Base-by-base conservation (phyloP, 2,113 vertebrate species). In the Periophthalmus modestus region DNA sequence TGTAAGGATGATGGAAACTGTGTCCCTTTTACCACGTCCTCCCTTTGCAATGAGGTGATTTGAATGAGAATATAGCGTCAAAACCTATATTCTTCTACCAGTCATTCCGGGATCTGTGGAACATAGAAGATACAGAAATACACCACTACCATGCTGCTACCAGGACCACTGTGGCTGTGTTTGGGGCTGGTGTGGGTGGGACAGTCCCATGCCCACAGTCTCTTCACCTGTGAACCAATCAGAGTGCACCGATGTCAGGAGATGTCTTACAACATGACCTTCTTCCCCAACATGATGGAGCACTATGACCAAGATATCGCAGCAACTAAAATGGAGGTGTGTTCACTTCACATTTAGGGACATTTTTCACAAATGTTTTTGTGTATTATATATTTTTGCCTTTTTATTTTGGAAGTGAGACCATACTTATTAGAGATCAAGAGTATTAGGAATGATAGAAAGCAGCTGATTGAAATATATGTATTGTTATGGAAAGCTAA, bases 201-300 rank as follows among this genome's bases (percentile, higher is more conserved):
- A 73, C 23, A 91, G 57, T 83, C 92, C 66, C 34, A 7, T 13
- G 91, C 94, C 55, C 97, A 99, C 92, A 98, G 96, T 66, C 84
- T 93, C 19, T 99, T 99, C 87, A 98, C 96, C 0, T 99, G 98
- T 72, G 98, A 99, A 82, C 96, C 97, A 0, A 93, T 98, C 67
- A 94, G 87, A 23, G 93, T 97, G 69, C 93, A 94, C 68, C 94
- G 95, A 14, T 99, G 98, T 77, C 87, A 92, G 62, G 93, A 92
- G 62, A 94, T 99, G 95, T 75, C 93, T 50, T 99, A 99, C 89
- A 99, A 99, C 86, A 96, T 95, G 95, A 98, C 97, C 10, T 98
- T 96, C 91, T 99, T 99, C 74, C n/a, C 98, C 9, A 99, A 98
- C 89, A 93, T 98, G 78, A 95, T 99, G 95, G 96, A 94, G 12